Conservation (phyloP, 2,113 vertebrate genomes). For the Oryzias javanicus region DNA sequence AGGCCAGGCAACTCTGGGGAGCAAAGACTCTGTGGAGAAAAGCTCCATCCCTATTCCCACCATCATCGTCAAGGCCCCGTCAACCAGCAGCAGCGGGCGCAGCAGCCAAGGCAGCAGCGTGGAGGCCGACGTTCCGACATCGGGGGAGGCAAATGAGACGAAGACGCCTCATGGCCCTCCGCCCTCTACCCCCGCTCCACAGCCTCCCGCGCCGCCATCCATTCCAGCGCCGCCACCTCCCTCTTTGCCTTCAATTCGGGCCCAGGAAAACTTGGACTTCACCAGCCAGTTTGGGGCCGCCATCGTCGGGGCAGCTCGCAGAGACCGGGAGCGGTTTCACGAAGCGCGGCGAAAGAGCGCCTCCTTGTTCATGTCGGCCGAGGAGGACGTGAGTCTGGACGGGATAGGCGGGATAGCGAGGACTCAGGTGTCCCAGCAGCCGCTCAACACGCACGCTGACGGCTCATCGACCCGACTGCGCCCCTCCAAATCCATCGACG, state of each 20-base stretch:
- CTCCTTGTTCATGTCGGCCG: slow-evolving; percentile 90
- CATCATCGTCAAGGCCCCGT: slow-evolving; percentile 92
- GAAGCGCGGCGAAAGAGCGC: slow-evolving; percentile 87
- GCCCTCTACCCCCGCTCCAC: slow-evolving; percentile 83
- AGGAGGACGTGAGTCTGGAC: slow-evolving; percentile 73
- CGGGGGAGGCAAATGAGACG: slow-evolving; percentile 68
- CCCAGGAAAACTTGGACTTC: slow-evolving; percentile 83
- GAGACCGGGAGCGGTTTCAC: slow-evolving; percentile 86
- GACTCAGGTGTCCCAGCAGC: slow-evolving; percentile 70
- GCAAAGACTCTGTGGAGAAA: slow-evolving; percentile 80
- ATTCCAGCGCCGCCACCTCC: slow-evolving; percentile 78
- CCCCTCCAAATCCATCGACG: slow-evolving; percentile 92
- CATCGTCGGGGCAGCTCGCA: slow-evolving; percentile 87
- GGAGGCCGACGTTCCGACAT: slow-evolving; percentile 78
- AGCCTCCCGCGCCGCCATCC: slow-evolving; percentile 81
- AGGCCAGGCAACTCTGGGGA: slow-evolving; percentile 67
- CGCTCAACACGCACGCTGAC: slow-evolving; percentile 62
- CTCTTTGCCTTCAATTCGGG: slow-evolving; percentile 71
- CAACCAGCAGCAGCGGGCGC: slow-evolving; percentile 91
- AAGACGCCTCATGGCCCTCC: slow-evolving; percentile 71
- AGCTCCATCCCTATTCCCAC: slow-evolving; percentile 92
- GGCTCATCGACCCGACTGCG: slow-evolving; percentile 78
- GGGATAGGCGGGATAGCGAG: slow-evolving; percentile 57
- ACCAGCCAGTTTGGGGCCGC: slow-evolving; percentile 93
- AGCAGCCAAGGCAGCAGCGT: slow-evolving; percentile 94